These are phyloP conservation scores for Oplegnathus fasciatus DNA, from an alignment of 2,113 vertebrate species.

Conservation along the genomic window DNA sequence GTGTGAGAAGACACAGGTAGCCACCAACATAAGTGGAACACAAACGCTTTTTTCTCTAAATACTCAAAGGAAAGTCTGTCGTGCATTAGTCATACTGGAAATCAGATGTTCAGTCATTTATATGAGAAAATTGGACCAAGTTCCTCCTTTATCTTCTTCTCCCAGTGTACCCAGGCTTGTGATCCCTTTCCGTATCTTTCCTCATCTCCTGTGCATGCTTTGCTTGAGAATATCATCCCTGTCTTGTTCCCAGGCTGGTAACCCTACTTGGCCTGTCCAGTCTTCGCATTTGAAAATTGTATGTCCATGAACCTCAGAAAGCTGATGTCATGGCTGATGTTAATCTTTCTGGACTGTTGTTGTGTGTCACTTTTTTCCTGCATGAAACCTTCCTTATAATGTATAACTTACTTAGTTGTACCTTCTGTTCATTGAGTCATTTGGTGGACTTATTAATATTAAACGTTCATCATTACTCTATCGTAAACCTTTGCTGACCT, in stretches of 20 bases:
- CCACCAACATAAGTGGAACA: constrained; percentile 15
- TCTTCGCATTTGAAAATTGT: constrained; percentile 49
- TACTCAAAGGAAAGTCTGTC: constrained; percentile 41
- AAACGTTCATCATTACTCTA: background rate
- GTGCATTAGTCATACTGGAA: constrained; percentile 46
- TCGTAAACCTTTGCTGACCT: background rate
- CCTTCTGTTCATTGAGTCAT: background rate
- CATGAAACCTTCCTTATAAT: constrained; percentile 16
- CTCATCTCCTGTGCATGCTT: constrained; percentile 65
- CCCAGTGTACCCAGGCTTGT: constrained; percentile 33
- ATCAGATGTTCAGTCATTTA: constrained; percentile 64
- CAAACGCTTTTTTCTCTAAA: background rate
- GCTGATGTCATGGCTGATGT: constrained; percentile 30
- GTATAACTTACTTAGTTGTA: background rate
- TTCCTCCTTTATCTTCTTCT: constrained; percentile 49
- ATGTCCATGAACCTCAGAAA: constrained; percentile 30
- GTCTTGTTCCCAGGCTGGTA: constrained; percentile 60
- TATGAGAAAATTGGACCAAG: constrained; percentile 50
- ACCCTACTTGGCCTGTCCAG: background rate
- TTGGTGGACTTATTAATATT: background rate
- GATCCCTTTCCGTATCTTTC: constrained; percentile 54
- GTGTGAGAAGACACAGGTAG: constrained; percentile 52
- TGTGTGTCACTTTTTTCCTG: constrained; percentile 21
- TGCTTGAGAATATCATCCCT: constrained; percentile 67
- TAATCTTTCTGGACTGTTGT: background rate